Base-by-base conservation (phyloP, 2,888 invertebrate genomes). In the Priocnemis perturbator region DNA sequence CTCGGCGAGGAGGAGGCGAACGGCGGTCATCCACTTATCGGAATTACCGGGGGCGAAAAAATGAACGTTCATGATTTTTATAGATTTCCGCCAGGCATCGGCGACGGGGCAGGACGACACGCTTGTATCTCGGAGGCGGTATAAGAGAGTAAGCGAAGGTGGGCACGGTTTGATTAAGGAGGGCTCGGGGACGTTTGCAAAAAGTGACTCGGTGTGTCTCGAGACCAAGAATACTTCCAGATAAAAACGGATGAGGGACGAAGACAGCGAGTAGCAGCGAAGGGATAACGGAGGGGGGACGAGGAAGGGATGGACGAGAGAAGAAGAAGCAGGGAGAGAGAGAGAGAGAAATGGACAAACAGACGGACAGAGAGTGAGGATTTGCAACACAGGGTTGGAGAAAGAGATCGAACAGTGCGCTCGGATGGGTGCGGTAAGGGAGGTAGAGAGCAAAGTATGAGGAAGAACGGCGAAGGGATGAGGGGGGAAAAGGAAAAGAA, bases 141-240 rank as follows among this genome's bases (percentile, higher is more conserved):
- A 73, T 78, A 74, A 73, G 74, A 72, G 75, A 76, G 77, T 76
- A 78, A 81, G 77, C 81, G 78, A 79, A 81, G 81, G 83, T 81
- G 81, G 81, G 78, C 76, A 78, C 81, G 78, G 82, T 83, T 82
- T 83, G 83, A 84, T 83, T 82, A 81, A 83, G 81, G 81, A 81
- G 82, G 77, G 75, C 76, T 74, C 74, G 74, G 72, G 74, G 82
- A 79, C 77, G 74, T 79, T 79, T 80, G 79, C 80, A 83, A 83
- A 83, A 83, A 83, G 81, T 79, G 78, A 79, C 50, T 50, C 77
- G 78, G 73, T 78, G 73, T 78, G 73, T 71, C 70, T 62, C 65
- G 69, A 76, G 79, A 77, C 71, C 19, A 37, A 45, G 20, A 45
- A 44, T 48, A 45, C 30, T 44, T 63, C 55, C 47, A 45, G 45